A percentile compares a stretch with the other conserved stretches of the same genome.
These are phyloP conservation scores for Rousettus madagascariensis DNA, from an alignment of 2,797 vertebrate species.

Conservation along the genomic window DNA sequence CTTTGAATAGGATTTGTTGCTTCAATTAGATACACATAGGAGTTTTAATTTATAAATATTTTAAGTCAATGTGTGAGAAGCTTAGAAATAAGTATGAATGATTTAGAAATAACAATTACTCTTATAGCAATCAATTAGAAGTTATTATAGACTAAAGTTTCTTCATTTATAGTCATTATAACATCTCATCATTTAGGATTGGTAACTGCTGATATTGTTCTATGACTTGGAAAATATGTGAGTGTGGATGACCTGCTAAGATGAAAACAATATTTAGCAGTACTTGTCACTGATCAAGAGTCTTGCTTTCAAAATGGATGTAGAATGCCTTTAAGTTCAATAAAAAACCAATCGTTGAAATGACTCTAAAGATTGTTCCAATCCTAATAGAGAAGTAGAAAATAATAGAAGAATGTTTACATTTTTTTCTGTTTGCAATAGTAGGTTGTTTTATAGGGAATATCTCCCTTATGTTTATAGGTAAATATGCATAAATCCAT, in stretches of 20 bases:
- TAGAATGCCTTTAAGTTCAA: constrained; percentile 23
- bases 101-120: background rate
- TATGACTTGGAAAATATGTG: background rate
- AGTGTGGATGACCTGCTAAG: background rate
- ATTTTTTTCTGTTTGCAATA: background rate
- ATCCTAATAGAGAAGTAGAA: constrained; percentile 22
- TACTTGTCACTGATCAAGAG: background rate
- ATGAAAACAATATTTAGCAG: constrained; percentile 10
- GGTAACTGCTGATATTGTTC: background rate
- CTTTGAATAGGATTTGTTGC: background rate
- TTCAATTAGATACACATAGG: background rate
- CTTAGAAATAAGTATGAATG: background rate
- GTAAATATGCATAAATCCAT: background rate
- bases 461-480: background rate
- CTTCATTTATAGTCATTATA: background rate
- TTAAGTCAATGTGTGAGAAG: background rate
- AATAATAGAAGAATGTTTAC: background rate
- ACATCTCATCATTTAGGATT: background rate
- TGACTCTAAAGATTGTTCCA: constrained; percentile 34
- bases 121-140: background rate
- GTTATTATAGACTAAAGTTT: background rate
- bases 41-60: background rate
- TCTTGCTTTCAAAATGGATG: constrained; percentile 39
- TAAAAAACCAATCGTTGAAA: constrained; percentile 35
- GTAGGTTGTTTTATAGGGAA: background rate